These are phyloP conservation scores for Acanthoscelides obtectus DNA, from an alignment of 2,888 invertebrate genomes.

Conservation along the genomic window DNA sequence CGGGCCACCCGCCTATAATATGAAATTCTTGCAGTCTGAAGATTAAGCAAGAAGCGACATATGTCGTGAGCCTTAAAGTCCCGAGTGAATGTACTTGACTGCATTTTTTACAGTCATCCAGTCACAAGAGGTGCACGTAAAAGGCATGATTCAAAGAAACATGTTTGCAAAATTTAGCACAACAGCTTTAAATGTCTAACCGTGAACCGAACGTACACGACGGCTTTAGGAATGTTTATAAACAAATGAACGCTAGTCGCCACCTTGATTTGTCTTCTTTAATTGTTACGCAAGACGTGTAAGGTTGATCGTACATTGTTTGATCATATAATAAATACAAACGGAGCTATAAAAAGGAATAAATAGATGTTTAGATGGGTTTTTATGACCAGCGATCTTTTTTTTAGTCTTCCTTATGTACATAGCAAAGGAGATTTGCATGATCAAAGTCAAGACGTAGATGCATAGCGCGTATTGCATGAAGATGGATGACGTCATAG, in stretches of 20 bases:
- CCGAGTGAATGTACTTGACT: no score
- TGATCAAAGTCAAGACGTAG: background rate
- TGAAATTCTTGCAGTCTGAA: no score
- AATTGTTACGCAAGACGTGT: background rate
- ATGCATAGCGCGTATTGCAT: no score
- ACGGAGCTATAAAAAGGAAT: background rate
- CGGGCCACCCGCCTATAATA: no score
- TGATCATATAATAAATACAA: background rate
- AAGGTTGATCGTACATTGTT: background rate
- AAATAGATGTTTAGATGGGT: background rate
- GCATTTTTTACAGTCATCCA: no score
- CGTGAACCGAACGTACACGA: background rate
- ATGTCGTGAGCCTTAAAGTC: no score
- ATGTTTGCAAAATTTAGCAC: background rate
- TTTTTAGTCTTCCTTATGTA: background rate
- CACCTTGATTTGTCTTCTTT: background rate
- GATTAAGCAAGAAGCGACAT: no score
- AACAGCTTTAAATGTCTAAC: background rate
- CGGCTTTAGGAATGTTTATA: background rate
- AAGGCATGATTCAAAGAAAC: background rate
- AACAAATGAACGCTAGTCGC: background rate
- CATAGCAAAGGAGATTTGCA: background rate
- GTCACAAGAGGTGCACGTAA: background rate
- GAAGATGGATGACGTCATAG: no score
- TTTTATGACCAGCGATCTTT: background rate